Percentiles rank a stretch among this genome's conserved stretches.
These are phyloP conservation scores for Tychaedon coryphoeus DNA, from an alignment of 2,113 vertebrate species.

Conservation along the genomic window DNA sequence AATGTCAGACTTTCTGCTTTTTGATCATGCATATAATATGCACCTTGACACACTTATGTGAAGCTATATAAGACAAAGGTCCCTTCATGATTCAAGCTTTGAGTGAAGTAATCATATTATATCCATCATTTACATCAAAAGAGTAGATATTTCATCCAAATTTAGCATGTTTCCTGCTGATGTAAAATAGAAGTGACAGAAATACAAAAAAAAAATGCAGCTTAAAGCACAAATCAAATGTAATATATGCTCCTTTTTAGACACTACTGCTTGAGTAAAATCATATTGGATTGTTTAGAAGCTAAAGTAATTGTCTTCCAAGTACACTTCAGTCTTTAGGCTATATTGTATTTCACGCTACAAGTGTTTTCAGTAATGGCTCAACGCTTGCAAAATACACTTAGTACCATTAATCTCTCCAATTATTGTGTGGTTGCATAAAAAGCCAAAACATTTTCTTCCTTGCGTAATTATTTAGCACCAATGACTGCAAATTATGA, in stretches of 20 bases:
- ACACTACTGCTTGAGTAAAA: background rate
- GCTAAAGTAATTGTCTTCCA: background rate
- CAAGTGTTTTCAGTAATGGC: background rate
- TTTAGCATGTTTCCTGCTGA: background rate
- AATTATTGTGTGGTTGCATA: background rate
- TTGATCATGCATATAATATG: constrained; percentile 46
- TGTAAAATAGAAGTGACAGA: constrained; percentile 17
- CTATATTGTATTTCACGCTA: background rate
- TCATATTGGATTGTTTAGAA: background rate
- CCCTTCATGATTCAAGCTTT: constrained; percentile 19
- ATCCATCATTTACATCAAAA: constrained; percentile 9
- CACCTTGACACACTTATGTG: constrained; percentile 32
- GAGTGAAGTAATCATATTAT: constrained; percentile 31
- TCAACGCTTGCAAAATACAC: background rate
- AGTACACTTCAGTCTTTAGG: background rate
- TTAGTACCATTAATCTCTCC: background rate
- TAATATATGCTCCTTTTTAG: background rate
- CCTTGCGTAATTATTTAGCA: background rate
- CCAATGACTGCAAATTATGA: background rate
- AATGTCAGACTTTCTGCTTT: constrained; percentile 62
- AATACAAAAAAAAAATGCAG: background rate
- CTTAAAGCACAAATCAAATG: background rate
- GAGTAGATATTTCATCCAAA: background rate
- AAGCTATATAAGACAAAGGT: constrained; percentile 37
- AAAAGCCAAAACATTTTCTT: background rate